Percentiles rank a stretch among this genome's conserved stretches.
Evolutionary conservation across 1,140 invertebrate species (phyloP).

Genomic region (Hylyphantes graminicola): DNA sequence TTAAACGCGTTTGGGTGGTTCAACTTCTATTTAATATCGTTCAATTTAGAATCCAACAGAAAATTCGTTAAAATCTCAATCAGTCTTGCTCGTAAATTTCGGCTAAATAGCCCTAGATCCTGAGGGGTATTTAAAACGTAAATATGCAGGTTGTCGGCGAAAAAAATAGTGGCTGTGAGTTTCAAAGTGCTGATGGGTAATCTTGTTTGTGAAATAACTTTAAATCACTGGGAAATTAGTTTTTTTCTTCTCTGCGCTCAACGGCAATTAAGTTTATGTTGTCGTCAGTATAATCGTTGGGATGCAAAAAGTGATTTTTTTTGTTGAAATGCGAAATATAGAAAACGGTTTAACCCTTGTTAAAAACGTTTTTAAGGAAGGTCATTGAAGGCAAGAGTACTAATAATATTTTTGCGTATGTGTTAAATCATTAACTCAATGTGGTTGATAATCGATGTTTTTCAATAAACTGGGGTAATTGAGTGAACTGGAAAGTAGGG

Average conservation of each 20-base stretch:
- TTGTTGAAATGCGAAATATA: conserved; percentile 16
- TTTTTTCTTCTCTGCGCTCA: conserved; percentile 40
- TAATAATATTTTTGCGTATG: too few species aligned
- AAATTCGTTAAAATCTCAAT: conserved; percentile 59
- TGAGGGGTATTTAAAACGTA: conserved; percentile 49
- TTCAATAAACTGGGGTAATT: too few species aligned
- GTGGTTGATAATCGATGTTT: conserved; percentile 17
- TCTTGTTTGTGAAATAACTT: conserved; percentile 59
- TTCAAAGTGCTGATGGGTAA: conserved; percentile 49
- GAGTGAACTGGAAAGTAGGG: too few species aligned
- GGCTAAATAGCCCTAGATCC: conserved; percentile 50
- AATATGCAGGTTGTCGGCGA: too few species aligned
- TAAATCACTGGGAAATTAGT: conserved; percentile 57
- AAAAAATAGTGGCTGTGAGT: too few species aligned
- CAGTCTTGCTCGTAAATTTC: conserved; percentile 58
- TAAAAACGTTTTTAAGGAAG: conserved; percentile 38
- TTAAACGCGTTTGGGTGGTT: conserved; percentile 55
- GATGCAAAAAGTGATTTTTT: conserved; percentile 21
- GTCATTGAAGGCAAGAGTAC: too few species aligned
- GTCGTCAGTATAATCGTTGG: conserved; percentile 38
- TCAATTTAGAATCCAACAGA: conserved; percentile 57
- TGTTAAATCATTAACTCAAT: too few species aligned
- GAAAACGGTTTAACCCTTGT: conserved; percentile 55
- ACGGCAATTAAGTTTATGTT: conserved; percentile 34
- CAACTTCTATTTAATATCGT: conserved; percentile 59